These are phyloP conservation scores for Lophotriccus pileatus DNA, from an alignment of 2,797 vertebrate genomes.

Conservation along the genomic window DNA sequence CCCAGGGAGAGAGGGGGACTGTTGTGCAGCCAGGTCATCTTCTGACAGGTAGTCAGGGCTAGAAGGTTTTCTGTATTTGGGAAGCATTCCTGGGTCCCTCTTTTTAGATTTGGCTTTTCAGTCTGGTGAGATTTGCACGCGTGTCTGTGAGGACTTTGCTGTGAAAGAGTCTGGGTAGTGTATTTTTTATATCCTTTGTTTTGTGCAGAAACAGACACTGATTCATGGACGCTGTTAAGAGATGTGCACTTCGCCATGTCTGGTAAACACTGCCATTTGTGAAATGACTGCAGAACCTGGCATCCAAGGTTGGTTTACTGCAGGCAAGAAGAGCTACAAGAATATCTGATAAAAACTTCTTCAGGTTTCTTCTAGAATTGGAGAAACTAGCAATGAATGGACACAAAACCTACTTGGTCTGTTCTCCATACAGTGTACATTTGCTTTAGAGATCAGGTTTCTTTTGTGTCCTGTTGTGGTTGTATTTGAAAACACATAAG, in stretches of 20 bases:
- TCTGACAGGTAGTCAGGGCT: neutral
- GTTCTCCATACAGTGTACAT: neutral
- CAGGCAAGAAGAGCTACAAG: neutral
- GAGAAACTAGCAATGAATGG: neutral
- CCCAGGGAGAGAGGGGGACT: too few relatives aligned
- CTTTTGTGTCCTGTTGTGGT: neutral
- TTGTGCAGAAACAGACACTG: neutral
- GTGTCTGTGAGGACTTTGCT: neutral
- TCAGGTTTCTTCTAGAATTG: neutral
- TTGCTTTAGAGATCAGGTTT: neutral
- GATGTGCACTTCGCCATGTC: neutral
- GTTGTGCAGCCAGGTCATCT: neutral
- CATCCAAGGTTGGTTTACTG: neutral
- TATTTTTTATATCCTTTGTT: neutral
- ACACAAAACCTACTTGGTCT: neutral
- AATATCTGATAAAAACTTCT: neutral
- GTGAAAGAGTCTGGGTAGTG: too few relatives aligned
- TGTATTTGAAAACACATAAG: rapidly evolving
- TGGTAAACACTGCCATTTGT: neutral
- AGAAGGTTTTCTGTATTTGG: neutral
- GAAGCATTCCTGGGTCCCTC: neutral
- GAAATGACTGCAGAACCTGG: neutral
- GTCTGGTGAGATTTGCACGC: rapidly evolving
- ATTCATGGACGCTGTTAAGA: neutral
- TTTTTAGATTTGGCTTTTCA: neutral